Evolutionary conservation across 2,113 vertebrate species (phyloP), one percentile per base, ranked within the genome.

Genomic region (Hyperopisus bebe): DNA sequence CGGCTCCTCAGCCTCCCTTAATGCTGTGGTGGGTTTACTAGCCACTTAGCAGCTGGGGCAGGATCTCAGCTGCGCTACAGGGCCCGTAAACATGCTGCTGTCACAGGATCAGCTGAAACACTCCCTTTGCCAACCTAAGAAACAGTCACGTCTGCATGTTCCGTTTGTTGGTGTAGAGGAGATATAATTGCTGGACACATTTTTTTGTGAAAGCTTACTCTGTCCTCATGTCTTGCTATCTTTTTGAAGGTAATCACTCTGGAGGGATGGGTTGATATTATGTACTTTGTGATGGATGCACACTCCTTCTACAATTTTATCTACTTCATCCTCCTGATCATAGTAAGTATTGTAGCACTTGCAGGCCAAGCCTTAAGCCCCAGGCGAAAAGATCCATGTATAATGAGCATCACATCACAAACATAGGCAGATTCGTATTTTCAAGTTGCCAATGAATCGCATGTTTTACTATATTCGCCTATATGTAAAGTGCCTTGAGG

Each of bases 221-320:
- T 44, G n/a, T 89, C 10, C 31, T 10, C 86, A 66, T 83, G 3
- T 85, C 10, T 85, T 13, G 44, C 27, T 39, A 19, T 87, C 35
- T 91, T 90, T 92, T 13, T 91, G 91, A 91, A 99, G 98, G 98
- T 99, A 94, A 99, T 99, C 94, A 99, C 98, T 0, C 95, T 99
- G 94, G 98, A 99, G 94, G 98, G 98, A 92, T 99, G 98, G 98
- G 98, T 99, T 92, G 98, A 99, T 94, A 99, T 99, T 94, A 99
- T 99, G 98, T 99, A 99, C 95, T 99, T 99, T 92, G 98, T 99
- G 93, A 99, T 99, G 98, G 98, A 99, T 82, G 97, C 98, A 88
- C 98, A 99, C 92, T 99, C 98, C 90, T 99, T 99, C 95, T 99
- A 99, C 97, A 99, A 99, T 94, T 99, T 99, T 95, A 99, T 99